Base-by-base conservation (phyloP, 1,140 invertebrate species). In the Mya arenaria region DNA sequence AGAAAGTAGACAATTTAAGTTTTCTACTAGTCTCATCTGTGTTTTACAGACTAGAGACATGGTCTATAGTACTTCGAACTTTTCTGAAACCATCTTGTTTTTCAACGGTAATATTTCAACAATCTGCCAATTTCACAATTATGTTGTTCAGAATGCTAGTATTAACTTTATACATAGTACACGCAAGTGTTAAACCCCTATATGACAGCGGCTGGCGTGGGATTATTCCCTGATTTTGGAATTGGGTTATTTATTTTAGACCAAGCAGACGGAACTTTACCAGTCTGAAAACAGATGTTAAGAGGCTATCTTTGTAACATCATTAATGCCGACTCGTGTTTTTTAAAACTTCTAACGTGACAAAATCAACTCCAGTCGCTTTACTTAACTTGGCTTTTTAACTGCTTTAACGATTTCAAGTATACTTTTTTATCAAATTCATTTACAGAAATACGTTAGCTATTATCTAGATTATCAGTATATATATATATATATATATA, bases 221-320 rank as follows among this genome's bases (percentile, higher is more conserved):
- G 41, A 60, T 8, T 30, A 15, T 34, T 63, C 23, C 55, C 36
- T 4, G 30, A 60, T 30, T 75, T 75, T 2, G 41, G 72, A 23
- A 71, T 30, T 15, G 48, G 15, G 25, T 55, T 56, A 10, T 56
- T 58, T 17, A 73, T 34, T 77, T 63, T 77, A 44, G 30, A 23
- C 58, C 58, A 63, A 32, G 25, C 28, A 15, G 3, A 2, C 17
- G 58, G 73, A 10, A 77, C 60, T 25, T 5, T 44, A 48, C 73
- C 60, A 5, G 36, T 65, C 30, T 48, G 10, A 68, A 68, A 68
- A 68, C 63, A 68, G n/a, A 19, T 41, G 63, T 77, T 77, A 77
- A 23, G 65, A 10, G 44, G 15, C n/a, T n/a, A n/a, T 44, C 10
- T 32, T 36, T 73, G 39, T 65, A 77, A 60, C 4, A 77, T 62